Percentiles rank a stretch among this genome's conserved stretches.
Conservation (phyloP, 2,113 vertebrate genomes). For the Eulemur rufifrons region DNA sequence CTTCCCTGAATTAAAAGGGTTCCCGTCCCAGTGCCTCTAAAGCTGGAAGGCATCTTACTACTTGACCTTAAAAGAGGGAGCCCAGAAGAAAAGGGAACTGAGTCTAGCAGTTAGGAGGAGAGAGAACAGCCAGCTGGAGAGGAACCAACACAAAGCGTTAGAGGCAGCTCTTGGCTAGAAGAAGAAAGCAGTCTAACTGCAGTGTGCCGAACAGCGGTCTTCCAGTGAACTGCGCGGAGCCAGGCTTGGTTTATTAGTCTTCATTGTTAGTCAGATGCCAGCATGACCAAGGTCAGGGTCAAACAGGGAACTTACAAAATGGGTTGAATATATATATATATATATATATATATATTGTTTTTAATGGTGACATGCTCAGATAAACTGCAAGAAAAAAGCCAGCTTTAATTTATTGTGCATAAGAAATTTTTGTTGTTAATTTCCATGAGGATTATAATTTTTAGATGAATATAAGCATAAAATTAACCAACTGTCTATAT, state of each 20-base stretch:
- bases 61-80: slow-evolving; percentile 3
- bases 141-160: not conserved
- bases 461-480: slow-evolving; percentile 11
- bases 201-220: not conserved
- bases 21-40: not conserved
- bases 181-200: not conserved
- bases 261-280: not conserved
- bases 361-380: not conserved
- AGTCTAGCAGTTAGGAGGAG: not conserved
- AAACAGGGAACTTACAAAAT: not conserved
- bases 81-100: slow-evolving; percentile 12
- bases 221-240: not conserved
- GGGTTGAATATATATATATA: not conserved
- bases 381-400: not conserved
- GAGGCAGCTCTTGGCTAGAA: not conserved
- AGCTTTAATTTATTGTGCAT: not conserved
- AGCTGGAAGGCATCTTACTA: not conserved
- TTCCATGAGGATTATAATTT: not conserved
- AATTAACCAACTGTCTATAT: not conserved
- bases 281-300: not conserved
- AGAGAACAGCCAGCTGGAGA: slow-evolving; percentile 32
- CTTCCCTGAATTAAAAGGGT: not conserved
- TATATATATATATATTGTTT: not conserved
- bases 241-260: not conserved
- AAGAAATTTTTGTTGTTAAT: not conserved